A percentile compares a stretch with the other conserved stretches of the same genome.
phyloP scores from a whole-genome alignment of 2,888 invertebrate species.

The Sminthurides aquaticus region DNA sequence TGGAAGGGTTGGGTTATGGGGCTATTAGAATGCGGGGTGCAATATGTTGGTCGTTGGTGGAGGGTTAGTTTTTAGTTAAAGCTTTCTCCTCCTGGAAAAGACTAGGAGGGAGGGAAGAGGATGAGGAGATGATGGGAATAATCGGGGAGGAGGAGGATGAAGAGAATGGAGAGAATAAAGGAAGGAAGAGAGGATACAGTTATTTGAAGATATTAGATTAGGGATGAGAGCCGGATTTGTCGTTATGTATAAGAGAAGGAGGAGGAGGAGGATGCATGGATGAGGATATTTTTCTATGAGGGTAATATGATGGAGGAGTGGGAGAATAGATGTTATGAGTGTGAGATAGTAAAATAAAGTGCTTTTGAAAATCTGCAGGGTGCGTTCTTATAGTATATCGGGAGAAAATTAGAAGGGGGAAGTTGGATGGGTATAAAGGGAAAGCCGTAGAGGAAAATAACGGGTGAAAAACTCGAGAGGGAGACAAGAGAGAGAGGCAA shows the following conservation, averaged over 20 bases:
- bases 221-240: not conserved
- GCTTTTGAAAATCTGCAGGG: not conserved
- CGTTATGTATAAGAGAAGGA: no score
- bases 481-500: constrained; percentile 33
- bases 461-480: constrained; percentile 6
- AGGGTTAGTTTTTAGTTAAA: not conserved
- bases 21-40: constrained; percentile 40
- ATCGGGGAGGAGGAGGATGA: not conserved
- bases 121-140: no score
- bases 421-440: constrained; percentile 11
- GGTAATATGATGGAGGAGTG: not conserved
- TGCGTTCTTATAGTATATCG: not conserved
- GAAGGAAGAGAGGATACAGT: not conserved
- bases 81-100: not conserved
- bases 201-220: not conserved
- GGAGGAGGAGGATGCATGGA: not conserved
- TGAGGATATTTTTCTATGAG: not conserved
- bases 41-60: constrained; percentile 26
- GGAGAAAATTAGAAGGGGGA: not conserved
- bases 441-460: constrained; percentile 18
- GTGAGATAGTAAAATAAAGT: not conserved
- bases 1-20: constrained; percentile 39
- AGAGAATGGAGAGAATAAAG: not conserved
- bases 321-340: not conserved
- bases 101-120: not conserved